These are phyloP conservation scores for Dynastes maya DNA, from an alignment of 2,888 invertebrate species.

Conservation along the genomic window DNA sequence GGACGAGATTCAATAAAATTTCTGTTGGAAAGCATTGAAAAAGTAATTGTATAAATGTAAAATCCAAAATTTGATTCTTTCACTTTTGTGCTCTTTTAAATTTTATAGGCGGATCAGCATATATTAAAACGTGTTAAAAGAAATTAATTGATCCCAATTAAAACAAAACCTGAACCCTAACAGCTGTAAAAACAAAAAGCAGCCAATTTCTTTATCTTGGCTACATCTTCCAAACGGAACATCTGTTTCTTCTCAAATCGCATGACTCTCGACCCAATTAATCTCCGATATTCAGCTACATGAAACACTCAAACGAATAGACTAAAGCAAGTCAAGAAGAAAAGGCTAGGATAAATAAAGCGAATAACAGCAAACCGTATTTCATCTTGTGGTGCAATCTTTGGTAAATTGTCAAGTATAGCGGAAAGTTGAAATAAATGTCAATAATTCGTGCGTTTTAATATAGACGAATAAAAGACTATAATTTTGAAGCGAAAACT, in stretches of 20 bases:
- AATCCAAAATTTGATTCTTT: too few relatives aligned
- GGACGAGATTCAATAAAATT: too few relatives aligned
- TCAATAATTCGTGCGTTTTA: not conserved
- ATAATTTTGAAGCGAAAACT: conserved; percentile 25
- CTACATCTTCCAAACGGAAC: not conserved
- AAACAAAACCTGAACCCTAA: not conserved
- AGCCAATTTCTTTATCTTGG: not conserved
- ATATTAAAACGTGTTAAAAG: too few relatives aligned
- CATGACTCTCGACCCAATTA: too few relatives aligned
- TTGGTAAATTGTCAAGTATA: not conserved
- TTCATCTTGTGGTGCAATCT: conserved; percentile 70
- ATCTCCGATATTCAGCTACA: too few relatives aligned
- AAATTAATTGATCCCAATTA: too few relatives aligned
- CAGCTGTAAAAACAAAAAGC: conserved; percentile 20
- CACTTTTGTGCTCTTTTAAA: too few relatives aligned
- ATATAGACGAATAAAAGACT: not conserved
- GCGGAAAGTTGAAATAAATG: not conserved
- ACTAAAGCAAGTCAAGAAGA: not conserved
- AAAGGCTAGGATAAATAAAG: conserved; percentile 46
- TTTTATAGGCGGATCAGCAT: too few relatives aligned
- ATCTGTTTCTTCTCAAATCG: not conserved
- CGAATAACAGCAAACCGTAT: conserved; percentile 48
- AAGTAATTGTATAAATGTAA: too few relatives aligned
- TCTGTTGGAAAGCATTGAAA: too few relatives aligned
- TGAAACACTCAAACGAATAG: not conserved